Evolutionary conservation across 2,113 vertebrate genomes (phyloP).

Genomic region (Hemiprocne comata): DNA sequence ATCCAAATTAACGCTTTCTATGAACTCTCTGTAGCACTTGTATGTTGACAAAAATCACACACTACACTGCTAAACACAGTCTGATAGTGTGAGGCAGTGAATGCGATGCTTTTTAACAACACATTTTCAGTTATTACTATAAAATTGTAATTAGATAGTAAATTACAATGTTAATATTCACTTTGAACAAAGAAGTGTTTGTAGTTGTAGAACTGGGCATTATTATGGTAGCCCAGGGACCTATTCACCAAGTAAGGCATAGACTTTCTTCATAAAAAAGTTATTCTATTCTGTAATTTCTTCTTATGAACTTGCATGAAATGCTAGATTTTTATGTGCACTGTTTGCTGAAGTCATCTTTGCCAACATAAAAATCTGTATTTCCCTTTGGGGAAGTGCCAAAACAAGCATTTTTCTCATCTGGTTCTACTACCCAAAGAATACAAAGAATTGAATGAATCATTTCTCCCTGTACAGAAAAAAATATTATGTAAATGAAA

Average conservation of each 20-base stretch:
- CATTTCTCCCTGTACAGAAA: neutral
- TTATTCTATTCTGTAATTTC: slow-evolving; percentile 46
- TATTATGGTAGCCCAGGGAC: slow-evolving; percentile 71
- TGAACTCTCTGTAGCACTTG: neutral
- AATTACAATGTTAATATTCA: slow-evolving; percentile 84
- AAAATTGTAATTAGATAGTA: slow-evolving; percentile 82
- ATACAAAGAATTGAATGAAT: neutral
- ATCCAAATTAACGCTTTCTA: neutral
- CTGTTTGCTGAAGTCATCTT: slow-evolving; percentile 58
- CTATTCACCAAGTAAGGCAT: slow-evolving; percentile 67
- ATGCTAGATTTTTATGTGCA: slow-evolving; percentile 30
- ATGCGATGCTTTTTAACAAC: slow-evolving; percentile 68
- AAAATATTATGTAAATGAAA: neutral
- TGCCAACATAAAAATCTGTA: neutral
- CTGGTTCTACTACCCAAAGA: neutral
- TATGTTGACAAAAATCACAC: slow-evolving; percentile 34
- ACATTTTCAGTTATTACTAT: slow-evolving; percentile 79
- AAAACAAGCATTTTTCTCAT: slow-evolving; percentile 42
- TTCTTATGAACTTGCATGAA: slow-evolving; percentile 42
- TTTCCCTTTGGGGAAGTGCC: slow-evolving; percentile 24
- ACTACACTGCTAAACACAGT: neutral
- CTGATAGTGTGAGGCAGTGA: slow-evolving; percentile 13
- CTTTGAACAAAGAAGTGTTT: slow-evolving; percentile 80
- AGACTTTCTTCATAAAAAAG: slow-evolving; percentile 65
- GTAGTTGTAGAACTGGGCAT: slow-evolving; percentile 64